These are phyloP conservation scores for Pammene fasciana DNA, from an alignment of 2,888 invertebrate species.

Conservation along the genomic window DNA sequence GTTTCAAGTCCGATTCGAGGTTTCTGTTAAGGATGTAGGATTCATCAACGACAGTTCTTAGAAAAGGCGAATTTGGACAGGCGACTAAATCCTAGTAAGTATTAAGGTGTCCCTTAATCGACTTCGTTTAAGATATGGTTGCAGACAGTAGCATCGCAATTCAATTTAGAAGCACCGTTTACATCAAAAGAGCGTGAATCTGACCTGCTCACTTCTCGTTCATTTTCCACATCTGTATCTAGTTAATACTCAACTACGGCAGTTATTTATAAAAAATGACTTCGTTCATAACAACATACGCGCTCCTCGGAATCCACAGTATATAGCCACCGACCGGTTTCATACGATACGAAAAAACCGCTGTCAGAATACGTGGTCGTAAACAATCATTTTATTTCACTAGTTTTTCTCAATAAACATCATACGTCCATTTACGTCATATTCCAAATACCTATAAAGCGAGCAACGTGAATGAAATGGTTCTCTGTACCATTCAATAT, in stretches of 20 bases:
- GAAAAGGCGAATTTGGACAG: no score
- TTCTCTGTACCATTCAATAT: slow-evolving; percentile 65
- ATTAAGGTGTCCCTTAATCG: no score
- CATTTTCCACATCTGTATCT: slow-evolving; percentile 26
- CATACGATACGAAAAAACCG: slow-evolving; percentile 36
- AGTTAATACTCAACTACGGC: slow-evolving; percentile 28
- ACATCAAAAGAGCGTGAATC: neutral
- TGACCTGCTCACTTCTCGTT: neutral
- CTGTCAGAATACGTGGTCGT: slow-evolving; percentile 39
- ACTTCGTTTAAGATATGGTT: no score
- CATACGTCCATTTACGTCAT: slow-evolving; percentile 53
- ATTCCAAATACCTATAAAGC: slow-evolving; percentile 68
- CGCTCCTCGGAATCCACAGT: slow-evolving; percentile 33
- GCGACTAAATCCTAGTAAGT: no score
- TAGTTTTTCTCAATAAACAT: slow-evolving; percentile 41
- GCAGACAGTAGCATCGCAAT: no score
- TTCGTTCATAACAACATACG: slow-evolving; percentile 38
- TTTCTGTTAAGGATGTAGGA: no score
- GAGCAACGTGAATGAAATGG: slow-evolving; percentile 73
- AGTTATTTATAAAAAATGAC: slow-evolving; percentile 34
- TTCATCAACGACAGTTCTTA: no score
- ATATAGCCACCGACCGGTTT: slow-evolving; percentile 36
- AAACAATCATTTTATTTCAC: slow-evolving; percentile 42
- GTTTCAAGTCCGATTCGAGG: no score
- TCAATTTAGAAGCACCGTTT: neutral